phyloP scores from a whole-genome alignment of 2,797 vertebrate genomes.

The Melanotaenia pygmaea region DNA sequence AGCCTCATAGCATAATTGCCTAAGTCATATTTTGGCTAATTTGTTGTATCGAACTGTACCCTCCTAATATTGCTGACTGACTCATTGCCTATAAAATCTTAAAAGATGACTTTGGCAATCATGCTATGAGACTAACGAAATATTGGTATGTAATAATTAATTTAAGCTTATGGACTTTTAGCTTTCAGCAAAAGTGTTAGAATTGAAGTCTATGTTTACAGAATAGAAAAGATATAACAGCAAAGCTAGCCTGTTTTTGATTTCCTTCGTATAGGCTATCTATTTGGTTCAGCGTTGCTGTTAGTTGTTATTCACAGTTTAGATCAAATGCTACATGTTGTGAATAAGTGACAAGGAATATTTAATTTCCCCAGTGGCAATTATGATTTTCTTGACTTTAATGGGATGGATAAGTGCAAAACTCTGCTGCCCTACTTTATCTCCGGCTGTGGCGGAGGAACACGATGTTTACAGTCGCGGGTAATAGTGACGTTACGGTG shows the following conservation, averaged over 20 bases:
- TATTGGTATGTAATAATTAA: not conserved
- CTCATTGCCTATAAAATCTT: not conserved
- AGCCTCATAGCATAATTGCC: not conserved
- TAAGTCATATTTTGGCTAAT: not conserved
- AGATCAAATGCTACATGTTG: accelerated
- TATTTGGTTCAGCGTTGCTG: not conserved
- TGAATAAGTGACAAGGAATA: not conserved
- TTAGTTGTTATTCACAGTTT: not conserved
- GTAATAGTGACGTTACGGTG: conserved; percentile 57
- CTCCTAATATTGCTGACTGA: not conserved
- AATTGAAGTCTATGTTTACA: not conserved
- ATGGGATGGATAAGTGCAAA: not conserved
- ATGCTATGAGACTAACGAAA: not conserved
- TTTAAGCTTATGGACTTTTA: not conserved
- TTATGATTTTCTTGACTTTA: not conserved
- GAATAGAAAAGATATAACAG: not conserved
- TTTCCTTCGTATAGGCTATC: not conserved
- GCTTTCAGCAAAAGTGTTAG: not conserved
- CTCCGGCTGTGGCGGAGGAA: conserved; percentile 68
- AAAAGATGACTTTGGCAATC: not conserved
- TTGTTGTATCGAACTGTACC: not conserved
- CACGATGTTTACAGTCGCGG: conserved; percentile 80
- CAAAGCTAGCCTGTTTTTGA: not conserved
- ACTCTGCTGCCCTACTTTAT: conserved; percentile 67
- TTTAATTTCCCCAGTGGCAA: too few species aligned